These are phyloP conservation scores for Allobates femoralis DNA, from an alignment of 2,797 vertebrate genomes.

Conservation along the genomic window DNA sequence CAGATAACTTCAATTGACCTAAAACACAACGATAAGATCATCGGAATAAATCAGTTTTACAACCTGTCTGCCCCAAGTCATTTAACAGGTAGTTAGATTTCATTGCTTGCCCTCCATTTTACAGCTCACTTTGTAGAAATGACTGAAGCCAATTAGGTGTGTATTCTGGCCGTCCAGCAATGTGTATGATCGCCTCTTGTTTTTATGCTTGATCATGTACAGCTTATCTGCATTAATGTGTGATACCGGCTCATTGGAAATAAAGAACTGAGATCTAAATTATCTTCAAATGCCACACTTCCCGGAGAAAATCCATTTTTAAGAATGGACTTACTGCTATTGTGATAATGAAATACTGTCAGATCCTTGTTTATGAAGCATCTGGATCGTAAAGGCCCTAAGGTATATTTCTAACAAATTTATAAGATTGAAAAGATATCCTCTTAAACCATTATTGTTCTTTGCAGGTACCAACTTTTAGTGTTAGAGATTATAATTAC, in stretches of 20 bases:
- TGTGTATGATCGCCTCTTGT: not conserved
- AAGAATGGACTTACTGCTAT: slow-evolving; percentile 3
- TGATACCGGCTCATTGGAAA: slow-evolving; percentile 9
- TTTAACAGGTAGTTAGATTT: slow-evolving; percentile 53
- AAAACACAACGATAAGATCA: slow-evolving; percentile 53
- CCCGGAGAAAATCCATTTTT: not conserved
- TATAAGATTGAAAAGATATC: not conserved
- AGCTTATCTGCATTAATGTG: slow-evolving; percentile 31
- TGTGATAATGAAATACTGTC: not conserved
- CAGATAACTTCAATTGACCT: slow-evolving; percentile 38
- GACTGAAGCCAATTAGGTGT: slow-evolving; percentile 47
- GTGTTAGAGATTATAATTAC: too few species aligned
- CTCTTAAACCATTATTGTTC: not conserved
- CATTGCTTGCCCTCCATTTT: slow-evolving; percentile 45
- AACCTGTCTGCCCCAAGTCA: slow-evolving; percentile 44
- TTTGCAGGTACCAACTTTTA: not conserved
- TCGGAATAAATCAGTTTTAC: slow-evolving; percentile 54
- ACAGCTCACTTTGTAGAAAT: slow-evolving; percentile 48
- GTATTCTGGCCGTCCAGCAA: not conserved
- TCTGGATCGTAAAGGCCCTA: not conserved
- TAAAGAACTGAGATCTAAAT: slow-evolving; percentile 8
- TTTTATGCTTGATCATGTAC: slow-evolving; percentile 33
- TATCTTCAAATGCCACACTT: slow-evolving; percentile 25
- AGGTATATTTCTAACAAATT: not conserved
- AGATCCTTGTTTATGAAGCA: slow-evolving; percentile 8